Evolutionary conservation across 30 jellyfish, hydroid and myxozoan genomes (phyloP), one percentile per base, ranked within the genome.

Genomic region (Nemopilema nomurai): DNA sequence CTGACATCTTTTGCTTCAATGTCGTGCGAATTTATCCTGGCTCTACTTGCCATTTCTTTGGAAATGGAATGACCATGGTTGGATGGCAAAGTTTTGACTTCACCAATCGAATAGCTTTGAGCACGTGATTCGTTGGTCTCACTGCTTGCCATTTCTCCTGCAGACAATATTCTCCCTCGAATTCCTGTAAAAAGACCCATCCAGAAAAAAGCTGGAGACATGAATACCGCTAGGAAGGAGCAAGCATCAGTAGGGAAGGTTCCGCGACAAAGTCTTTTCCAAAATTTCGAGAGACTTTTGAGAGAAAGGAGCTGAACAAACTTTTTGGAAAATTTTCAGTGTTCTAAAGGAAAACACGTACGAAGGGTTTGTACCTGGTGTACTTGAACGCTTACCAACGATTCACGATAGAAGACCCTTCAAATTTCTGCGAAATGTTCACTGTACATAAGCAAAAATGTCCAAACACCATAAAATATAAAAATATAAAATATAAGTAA

Each of bases 51-150:
- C 13, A 32, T 49, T 22, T 25, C 33, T 22, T 68, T 81, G 77
- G 83, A 67, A 31, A 33, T 3, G 4, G 8, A 81, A 0, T 49
- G 8, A 25, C n/a, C 23, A 30, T 41, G 74, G 4, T 28, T 21
- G 23, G 19, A 41, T 22, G 83, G 28, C 53, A 84, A 41, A 21
- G n/a, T 76, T 63, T 87, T 67, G 13, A 74, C 71, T 49, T 84
- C 93, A 27, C 87, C 93, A 26, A 84, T 51, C 24, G 93, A 84
- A 49, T 26, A 73, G 26, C 83, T 73, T 18, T 81, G 82, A 65
- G 68, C 16, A 22, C 28, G 27, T 64, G 66, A 67, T 18, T 23
- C 50, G 28, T 82, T 82, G 77, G 53, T 23, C 18, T 27, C 64
- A 57, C 23, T 73, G 3, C 64, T 4, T 18, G 83, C 71, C 28